Base-by-base conservation (phyloP, 2,113 vertebrate species). In the Amblyopsis rosae region DNA sequence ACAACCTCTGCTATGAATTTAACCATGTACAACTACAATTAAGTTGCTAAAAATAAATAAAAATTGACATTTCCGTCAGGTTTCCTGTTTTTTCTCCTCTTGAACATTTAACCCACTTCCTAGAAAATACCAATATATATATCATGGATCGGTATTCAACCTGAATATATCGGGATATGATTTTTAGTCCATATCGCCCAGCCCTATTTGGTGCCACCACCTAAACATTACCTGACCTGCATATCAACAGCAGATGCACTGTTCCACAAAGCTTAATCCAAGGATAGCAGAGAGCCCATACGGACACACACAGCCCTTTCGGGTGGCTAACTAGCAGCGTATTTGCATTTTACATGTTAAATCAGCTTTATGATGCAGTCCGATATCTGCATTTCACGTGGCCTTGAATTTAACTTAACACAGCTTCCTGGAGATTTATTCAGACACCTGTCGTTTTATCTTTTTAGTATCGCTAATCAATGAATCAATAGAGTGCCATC, bases 201-300 rank as follows among this genome's bases (percentile, higher is more conserved):
- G 2, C 19, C 19, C 19, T 70, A 82, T 55, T 72, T 69, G 72
- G 55, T 64, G 68, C 76, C 72, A 82, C 87, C 86, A 86, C 78
- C 85, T 84, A 80, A 87, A 79, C 81, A 88, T 83, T 76, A 82
- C 79, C 86, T 84, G 82, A 76, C 68, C 79, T 62, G 73, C 80
- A 78, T 80, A 76, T 71, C 58, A 78, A 78, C 64, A 86, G 82
- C 83, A 88, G 90, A 86, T 79, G 82, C 51, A 76, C 79, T 87
- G 88, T 89, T 89, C 85, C 69, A 73, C 69, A 68, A 78, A 80
- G 86, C 73, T 63, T 56, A 26, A 83, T 87, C 80, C 73, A 76
- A 82, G 80, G 79, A 58, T n/a, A 61, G 53, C 65, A 81, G 73
- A 78, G 72, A 66, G 70, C 82, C 72, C 82, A 73, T 76, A 74